Conservation (phyloP, 2,888 invertebrate species). For the Diarsia rubi region DNA sequence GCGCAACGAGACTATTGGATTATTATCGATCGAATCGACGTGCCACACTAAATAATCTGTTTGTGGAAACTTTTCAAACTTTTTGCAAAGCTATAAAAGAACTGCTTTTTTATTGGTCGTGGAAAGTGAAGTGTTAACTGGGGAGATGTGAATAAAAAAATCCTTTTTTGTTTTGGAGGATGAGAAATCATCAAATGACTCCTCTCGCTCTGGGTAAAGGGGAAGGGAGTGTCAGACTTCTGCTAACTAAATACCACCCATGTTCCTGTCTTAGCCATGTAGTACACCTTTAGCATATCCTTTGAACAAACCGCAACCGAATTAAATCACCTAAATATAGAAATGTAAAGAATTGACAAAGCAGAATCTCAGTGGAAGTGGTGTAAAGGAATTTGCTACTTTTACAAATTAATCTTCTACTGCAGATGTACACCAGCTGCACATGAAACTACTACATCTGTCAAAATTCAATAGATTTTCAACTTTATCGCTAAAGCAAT, state of each 20-base stretch:
- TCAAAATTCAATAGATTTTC: too few species aligned
- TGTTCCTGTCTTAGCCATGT: too few species aligned
- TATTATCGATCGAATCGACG: constrained; percentile 43
- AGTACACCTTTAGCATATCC: too few species aligned
- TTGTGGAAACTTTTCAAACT: constrained; percentile 40
- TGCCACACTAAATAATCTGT: constrained; percentile 46
- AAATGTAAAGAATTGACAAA: not conserved
- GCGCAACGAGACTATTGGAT: constrained; percentile 58
- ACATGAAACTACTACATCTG: too few species aligned
- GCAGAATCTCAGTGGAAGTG: not conserved
- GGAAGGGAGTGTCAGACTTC: too few species aligned
- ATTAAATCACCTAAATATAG: not conserved
- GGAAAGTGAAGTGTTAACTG: constrained; percentile 6
- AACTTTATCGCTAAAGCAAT: too few species aligned
- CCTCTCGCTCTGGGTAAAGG: too few species aligned
- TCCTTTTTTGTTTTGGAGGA: too few species aligned
- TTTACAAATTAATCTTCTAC: not conserved
- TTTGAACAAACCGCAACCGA: too few species aligned
- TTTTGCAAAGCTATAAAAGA: constrained; percentile 26
- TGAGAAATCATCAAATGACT: too few species aligned
- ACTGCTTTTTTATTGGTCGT: constrained; percentile 13
- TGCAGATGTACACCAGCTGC: too few species aligned
- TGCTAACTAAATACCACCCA: too few species aligned
- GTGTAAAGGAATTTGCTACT: not conserved
- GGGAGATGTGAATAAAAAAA: not conserved